Evolutionary conservation across 2,888 invertebrate genomes (phyloP).

Genomic region (Bombyx huttoni): DNA sequence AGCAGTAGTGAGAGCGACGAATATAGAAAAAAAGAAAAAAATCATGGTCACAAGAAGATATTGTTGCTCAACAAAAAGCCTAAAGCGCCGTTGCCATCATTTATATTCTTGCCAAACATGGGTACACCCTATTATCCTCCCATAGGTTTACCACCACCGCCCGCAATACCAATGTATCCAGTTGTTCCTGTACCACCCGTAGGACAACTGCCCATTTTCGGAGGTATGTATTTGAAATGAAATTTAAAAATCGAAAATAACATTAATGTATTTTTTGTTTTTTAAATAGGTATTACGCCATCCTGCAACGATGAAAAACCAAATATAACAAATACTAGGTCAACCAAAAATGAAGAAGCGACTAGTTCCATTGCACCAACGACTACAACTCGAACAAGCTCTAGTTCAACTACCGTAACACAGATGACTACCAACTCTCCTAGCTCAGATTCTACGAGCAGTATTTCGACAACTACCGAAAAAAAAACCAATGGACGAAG

Average conservation of each 20-base stretch:
- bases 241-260: background rate
- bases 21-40: conserved; percentile 16
- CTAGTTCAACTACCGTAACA: background rate
- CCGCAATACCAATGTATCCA: conserved; percentile 50
- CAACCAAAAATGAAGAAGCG: background rate
- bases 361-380: background rate
- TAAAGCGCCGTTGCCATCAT: conserved; percentile 48
- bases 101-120: conserved; percentile 53
- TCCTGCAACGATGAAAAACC: background rate
- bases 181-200: conserved; percentile 53
- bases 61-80: conserved; percentile 47
- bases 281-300: conserved; percentile 1
- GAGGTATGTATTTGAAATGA: conserved; percentile 17
- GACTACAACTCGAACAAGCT: background rate
- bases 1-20: conserved; percentile 11
- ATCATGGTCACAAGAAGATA: conserved; percentile 49
- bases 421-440: background rate
- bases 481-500: background rate
- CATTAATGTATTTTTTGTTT: background rate
- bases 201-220: conserved; percentile 8
- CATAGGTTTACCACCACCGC: conserved; percentile 46
- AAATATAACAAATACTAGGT: conserved; percentile 3
- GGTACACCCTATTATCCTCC: conserved; percentile 55
- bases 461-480: background rate
- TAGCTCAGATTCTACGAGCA: background rate